phyloP scores from a whole-genome alignment of 23 tunicate species.

The Trididemnum nubilum region DNA sequence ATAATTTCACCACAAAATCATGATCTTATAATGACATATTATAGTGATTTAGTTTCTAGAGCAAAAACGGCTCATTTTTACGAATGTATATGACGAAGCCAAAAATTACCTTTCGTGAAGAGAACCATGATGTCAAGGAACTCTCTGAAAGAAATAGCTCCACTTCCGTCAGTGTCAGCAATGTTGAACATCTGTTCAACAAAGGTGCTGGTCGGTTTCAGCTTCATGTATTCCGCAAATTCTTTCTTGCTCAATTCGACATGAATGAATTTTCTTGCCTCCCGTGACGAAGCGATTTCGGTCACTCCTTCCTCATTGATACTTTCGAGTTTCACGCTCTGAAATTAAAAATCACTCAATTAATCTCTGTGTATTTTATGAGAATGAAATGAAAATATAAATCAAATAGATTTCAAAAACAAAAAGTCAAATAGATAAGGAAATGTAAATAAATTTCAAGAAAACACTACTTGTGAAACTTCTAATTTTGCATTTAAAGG shows the following conservation, averaged over 20 bases:
- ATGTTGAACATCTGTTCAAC: slow-evolving; percentile 75
- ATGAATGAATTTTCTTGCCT: slow-evolving; percentile 65
- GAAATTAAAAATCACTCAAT: not conserved
- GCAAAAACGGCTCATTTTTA: no score
- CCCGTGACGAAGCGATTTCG: slow-evolving; percentile 22
- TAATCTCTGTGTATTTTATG: not conserved
- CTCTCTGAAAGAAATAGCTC: slow-evolving; percentile 75
- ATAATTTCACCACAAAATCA: no score
- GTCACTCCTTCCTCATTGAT: slow-evolving; percentile 16
- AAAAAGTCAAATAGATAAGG: no score
- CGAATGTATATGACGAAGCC: no score
- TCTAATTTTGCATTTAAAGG: no score
- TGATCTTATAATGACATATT: no score
- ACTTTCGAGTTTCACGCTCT: slow-evolving; percentile 50
- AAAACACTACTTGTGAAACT: no score
- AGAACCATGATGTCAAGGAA: slow-evolving; percentile 78
- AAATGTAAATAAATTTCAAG: no score
- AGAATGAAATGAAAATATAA: no score
- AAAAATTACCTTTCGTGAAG: slow-evolving; percentile 83
- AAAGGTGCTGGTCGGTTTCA: slow-evolving; percentile 74
- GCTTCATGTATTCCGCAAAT: slow-evolving; percentile 82
- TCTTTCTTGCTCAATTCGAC: slow-evolving; percentile 80
- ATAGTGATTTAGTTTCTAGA: no score
- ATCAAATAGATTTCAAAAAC: no score
- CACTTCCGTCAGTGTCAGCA: slow-evolving; percentile 59